These are phyloP conservation scores for Theonella swinhoei DNA, from an alignment of 37 sponge, comb jelly and placozoan species.

Conservation along the genomic window DNA sequence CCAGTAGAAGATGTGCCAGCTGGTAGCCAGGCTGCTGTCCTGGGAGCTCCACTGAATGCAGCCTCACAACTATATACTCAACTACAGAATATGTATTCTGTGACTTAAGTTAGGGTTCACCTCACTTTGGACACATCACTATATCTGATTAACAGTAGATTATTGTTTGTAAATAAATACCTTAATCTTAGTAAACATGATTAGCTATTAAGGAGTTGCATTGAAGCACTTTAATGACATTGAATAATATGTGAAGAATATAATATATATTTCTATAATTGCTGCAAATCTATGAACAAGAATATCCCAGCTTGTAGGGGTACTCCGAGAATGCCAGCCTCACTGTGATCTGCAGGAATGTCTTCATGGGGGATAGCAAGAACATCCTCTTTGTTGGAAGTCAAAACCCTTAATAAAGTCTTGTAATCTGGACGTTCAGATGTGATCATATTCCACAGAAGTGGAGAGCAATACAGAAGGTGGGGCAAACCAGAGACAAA, in stretches of 20 bases:
- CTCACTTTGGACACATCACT: too few species aligned
- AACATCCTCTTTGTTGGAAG: neutral
- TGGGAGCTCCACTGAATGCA: neutral
- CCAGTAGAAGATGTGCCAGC: neutral
- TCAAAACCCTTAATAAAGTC: neutral
- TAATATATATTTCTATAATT: too few species aligned
- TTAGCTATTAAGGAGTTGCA: too few species aligned
- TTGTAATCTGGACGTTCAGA: slow-evolving; percentile 17
- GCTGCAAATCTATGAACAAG: slow-evolving; percentile 14
- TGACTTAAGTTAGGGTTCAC: too few species aligned
- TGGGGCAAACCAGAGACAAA: too few species aligned
- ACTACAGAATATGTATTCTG: neutral
- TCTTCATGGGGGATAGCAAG: slow-evolving; percentile 8
- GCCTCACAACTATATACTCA: neutral
- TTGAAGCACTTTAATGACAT: too few species aligned
- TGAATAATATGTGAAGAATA: neutral
- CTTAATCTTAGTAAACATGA: too few species aligned
- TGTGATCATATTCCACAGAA: slow-evolving; percentile 33
- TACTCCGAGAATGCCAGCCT: slow-evolving; percentile 14
- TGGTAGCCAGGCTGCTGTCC: neutral
- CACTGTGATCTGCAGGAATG: neutral
- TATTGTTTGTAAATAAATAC: too few species aligned
- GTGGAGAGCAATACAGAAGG: too few species aligned
- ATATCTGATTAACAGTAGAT: too few species aligned
- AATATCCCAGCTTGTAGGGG: slow-evolving; percentile 1